phyloP scores from a whole-genome alignment of 1,140 invertebrate genomes.

The Aleiodes sp. region DNA sequence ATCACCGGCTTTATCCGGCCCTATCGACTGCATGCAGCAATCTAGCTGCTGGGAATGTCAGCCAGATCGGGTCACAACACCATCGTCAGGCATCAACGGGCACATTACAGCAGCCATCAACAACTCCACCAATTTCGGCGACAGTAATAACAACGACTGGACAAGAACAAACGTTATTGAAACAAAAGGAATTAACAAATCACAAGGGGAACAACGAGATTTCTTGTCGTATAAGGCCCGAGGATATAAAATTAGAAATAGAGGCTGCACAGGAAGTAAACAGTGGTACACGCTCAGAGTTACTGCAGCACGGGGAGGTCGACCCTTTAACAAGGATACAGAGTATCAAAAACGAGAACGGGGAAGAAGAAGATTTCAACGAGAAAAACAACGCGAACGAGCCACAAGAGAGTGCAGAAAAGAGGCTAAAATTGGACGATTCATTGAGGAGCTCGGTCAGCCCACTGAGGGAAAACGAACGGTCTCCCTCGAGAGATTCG shows the following conservation, averaged over 20 bases:
- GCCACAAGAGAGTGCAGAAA: slow-evolving; percentile 37
- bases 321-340: slow-evolving; percentile 19
- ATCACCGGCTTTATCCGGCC: slow-evolving; percentile 63
- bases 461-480: slow-evolving; percentile 53
- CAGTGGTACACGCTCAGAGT: slow-evolving; percentile 24
- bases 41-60: slow-evolving; percentile 26
- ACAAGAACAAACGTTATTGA: not conserved
- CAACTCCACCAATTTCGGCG: slow-evolving; percentile 42
- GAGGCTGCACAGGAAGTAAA: slow-evolving; percentile 31
- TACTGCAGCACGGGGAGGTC: slow-evolving; percentile 25
- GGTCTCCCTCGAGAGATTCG: slow-evolving; percentile 45
- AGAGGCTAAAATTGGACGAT: slow-evolving; percentile 52
- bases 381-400: slow-evolving; percentile 44
- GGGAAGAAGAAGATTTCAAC: slow-evolving; percentile 42
- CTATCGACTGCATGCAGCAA: slow-evolving; percentile 46
- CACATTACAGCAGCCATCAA: slow-evolving; percentile 44
- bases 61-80: slow-evolving; percentile 22
- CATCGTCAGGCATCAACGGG: slow-evolving; percentile 41
- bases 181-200: slow-evolving; percentile 38
- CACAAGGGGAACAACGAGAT: slow-evolving; percentile 39
- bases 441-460: slow-evolving; percentile 30
- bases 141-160: slow-evolving; percentile 46
- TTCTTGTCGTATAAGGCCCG: not conserved
- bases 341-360: slow-evolving; percentile 21
- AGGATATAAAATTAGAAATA: slow-evolving; percentile 36